Conservation (phyloP, 2,888 invertebrate species). For the Diarsia brunnea region DNA sequence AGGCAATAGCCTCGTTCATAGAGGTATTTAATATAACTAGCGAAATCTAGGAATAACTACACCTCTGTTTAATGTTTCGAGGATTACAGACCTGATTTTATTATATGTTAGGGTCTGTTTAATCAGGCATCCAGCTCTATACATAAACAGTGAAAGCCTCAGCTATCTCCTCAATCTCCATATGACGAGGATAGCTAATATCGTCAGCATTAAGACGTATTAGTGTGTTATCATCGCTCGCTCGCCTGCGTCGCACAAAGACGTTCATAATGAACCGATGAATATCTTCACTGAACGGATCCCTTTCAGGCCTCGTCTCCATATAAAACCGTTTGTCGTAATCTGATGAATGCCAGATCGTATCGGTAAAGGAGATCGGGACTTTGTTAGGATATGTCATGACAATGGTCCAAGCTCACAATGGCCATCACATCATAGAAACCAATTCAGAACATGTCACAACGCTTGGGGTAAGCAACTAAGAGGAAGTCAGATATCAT, state of each 20-base stretch:
- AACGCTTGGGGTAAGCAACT: slow-evolving; percentile 1
- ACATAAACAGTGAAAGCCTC: not conserved
- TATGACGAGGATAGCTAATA: slow-evolving; percentile 33
- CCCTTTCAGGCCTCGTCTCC: slow-evolving; percentile 43
- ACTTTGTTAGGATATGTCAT: slow-evolving; percentile 10
- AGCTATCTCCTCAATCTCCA: slow-evolving; percentile 7
- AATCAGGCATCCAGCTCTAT: not conserved
- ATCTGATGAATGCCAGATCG: slow-evolving; percentile 52
- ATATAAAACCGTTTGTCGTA: slow-evolving; percentile 42
- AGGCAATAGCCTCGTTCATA: not conserved
- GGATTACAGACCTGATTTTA: not conserved
- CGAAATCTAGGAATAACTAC: not conserved
- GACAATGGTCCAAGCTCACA: not conserved
- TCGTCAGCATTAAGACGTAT: slow-evolving; percentile 39
- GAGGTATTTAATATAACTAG: not conserved
- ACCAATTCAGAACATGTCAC: slow-evolving; percentile 27
- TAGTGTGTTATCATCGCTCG: slow-evolving; percentile 44
- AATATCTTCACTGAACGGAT: slow-evolving; percentile 36
- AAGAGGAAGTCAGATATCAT: slow-evolving; percentile 1
- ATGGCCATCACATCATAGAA: slow-evolving; percentile 11
- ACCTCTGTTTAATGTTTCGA: not conserved
- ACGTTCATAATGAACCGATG: slow-evolving; percentile 50
- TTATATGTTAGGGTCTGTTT: not conserved
- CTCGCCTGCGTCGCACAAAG: slow-evolving; percentile 54
- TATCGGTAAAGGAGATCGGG: slow-evolving; percentile 24